Base-by-base conservation (phyloP, 1,140 invertebrate species). In the Drosophila albomicans region DNA sequence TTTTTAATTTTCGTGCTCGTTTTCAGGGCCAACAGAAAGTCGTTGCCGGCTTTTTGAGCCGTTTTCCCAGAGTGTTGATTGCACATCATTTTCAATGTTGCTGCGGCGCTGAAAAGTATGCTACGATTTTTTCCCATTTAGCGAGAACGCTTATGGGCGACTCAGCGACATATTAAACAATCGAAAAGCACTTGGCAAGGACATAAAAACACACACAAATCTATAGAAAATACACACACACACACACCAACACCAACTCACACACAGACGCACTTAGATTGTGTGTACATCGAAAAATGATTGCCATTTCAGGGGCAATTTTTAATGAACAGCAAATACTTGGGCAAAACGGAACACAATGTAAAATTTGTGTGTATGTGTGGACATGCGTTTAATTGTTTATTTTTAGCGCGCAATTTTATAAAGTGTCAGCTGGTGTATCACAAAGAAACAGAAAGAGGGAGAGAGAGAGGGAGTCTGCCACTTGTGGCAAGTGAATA, bases 111-210 rank as follows among this genome's bases (percentile, higher is more conserved):
- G 35, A 61, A 76, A 76, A 76, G 74, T 72, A 72, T 66, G 74
- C 61, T 72, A 35, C 35, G 54, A 61, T 16, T 58, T 71, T 59
- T 64, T 25, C 35, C 67, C 77, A 80, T 88, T 88, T 78, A 66
- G 77, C 76, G 63, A 30, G 1, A 15, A 41, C 59, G 80, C 85
- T 89, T 88, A 89, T 78, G 65, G 69, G 69, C 84, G 80, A 77
- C 82, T 88, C 86, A 84, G 80, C 64, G 78, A 74, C 74, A 82
- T 88, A 89, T 88, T 84, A 88, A 88, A 88, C 84, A 88, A 88
- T 88, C 70, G 85, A 84, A 89, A 89, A 84, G 78, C 80, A 89
- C 82, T 88, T 88, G 61, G 43, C 70, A 78, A 82, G 79, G 46
- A 63, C 64, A 69, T 52, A 65, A 61, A 62, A 38, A 38, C 10